Percentiles rank a stretch among this genome's conserved stretches.
Conservation (phyloP, 2,888 invertebrate genomes). For the Lagria hirta region DNA sequence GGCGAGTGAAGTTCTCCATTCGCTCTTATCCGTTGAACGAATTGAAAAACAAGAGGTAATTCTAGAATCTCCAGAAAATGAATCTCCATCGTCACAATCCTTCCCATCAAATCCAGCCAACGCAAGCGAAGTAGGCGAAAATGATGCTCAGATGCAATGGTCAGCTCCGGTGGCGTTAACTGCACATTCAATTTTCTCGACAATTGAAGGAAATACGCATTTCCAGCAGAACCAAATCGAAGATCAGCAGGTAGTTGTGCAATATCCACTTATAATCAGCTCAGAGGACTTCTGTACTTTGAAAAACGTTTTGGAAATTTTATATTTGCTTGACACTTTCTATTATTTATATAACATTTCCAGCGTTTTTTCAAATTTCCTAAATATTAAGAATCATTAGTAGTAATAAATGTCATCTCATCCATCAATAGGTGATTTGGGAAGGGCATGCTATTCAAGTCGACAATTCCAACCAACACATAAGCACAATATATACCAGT, state of each 20-base stretch:
- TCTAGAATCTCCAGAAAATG: constrained; percentile 42
- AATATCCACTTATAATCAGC: too few species aligned
- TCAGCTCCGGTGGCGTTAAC: constrained; percentile 60
- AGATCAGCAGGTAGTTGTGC: constrained; percentile 51
- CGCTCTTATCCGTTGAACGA: constrained; percentile 66
- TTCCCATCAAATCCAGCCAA: constrained; percentile 44
- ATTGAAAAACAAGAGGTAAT: constrained; percentile 58
- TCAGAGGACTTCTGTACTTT: too few species aligned
- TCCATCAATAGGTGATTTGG: constrained; percentile 67
- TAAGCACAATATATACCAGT: constrained; percentile 47
- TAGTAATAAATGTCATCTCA: too few species aligned
- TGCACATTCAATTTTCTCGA: constrained; percentile 52
- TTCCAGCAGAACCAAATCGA: constrained; percentile 50
- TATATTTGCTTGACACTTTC: too few species aligned
- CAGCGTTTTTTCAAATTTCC: too few species aligned
- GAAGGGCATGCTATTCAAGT: constrained; percentile 68
- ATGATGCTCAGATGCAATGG: constrained; percentile 61
- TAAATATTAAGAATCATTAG: too few species aligned
- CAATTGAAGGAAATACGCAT: constrained; percentile 50
- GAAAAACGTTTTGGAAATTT: too few species aligned
- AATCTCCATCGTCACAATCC: constrained; percentile 43
- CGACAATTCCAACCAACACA: constrained; percentile 53
- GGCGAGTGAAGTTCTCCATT: constrained; percentile 70
- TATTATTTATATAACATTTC: too few species aligned
- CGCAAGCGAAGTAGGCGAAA: constrained; percentile 42